Base-by-base conservation (phyloP, 1,140 invertebrate genomes). In the Drosophila nigromelanica region DNA sequence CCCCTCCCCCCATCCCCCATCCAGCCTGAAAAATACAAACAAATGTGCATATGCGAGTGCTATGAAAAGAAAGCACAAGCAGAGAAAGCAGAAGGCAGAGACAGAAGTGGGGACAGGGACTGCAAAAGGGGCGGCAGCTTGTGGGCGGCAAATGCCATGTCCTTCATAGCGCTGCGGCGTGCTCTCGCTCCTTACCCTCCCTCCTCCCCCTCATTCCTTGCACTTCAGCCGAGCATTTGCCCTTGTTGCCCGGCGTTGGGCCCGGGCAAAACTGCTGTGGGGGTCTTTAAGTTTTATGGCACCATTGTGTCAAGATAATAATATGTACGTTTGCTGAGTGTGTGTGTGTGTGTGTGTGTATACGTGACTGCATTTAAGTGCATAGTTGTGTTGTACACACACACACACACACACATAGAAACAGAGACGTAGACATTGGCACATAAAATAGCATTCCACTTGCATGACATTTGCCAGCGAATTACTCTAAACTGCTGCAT, bases 251-350 rank as follows among this genome's bases (percentile, higher is more conserved):
- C 14, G 58, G 69, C 71, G 58, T 47, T 0, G 15, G 39, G 73
- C 59, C 27, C 27, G 59, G 62, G n/a, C n/a, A 1, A 27, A 72
- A 73, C 78, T 80, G 82, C 78, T 80, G 75, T 79, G 79, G 83
- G 83, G 83, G 83, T 87, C 83, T 87, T 87, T 87, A 87, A 85
- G 80, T 89, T 89, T 89, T 89, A 89, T 89, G 83, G 85, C 76
- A 87, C 86, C 81, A 90, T 90, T 90, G 87, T 90, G 87, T 90
- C 87, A 90, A 90, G 86, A 90, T 90, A 90, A 90, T 90, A 90
- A 83, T 90, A 90, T 73, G 86, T 85, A 81, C 78, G 78, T 59
- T 47, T 70, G 55, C 45, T 71, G n/a, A 45, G 15, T 54, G 33
- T 47, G 10, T 48, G 24, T 39, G 21, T 73, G 30, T 52, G 27